These are phyloP conservation scores for Plebejus argus DNA, from an alignment of 2,888 invertebrate species.

Conservation along the genomic window DNA sequence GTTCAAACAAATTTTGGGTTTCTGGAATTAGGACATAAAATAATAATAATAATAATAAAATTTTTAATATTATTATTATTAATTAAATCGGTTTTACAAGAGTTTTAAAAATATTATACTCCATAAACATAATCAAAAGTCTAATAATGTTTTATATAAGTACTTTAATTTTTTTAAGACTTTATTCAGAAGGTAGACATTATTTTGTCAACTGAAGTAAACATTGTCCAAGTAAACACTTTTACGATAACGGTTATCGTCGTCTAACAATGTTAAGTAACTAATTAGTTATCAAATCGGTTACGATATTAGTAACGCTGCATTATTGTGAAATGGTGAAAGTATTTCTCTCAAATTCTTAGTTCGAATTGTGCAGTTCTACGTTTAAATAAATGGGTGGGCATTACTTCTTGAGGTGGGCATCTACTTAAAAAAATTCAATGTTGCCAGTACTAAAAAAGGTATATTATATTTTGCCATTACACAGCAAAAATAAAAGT, in stretches of 20 bases:
- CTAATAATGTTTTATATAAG: too few species aligned
- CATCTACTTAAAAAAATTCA: background rate
- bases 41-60: too few species aligned
- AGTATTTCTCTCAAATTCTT: conserved; percentile 18
- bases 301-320: conserved; percentile 34
- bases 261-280: conserved; percentile 30
- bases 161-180: background rate
- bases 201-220: background rate
- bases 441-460: background rate
- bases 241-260: background rate
- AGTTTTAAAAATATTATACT: too few species aligned
- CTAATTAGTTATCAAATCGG: conserved; percentile 32
- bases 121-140: too few species aligned
- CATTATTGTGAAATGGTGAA: conserved; percentile 32
- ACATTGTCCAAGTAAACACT: background rate
- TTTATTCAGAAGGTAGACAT: background rate
- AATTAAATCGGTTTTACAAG: too few species aligned
- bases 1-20: too few species aligned
- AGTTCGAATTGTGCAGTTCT: background rate
- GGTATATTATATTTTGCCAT: too few species aligned
- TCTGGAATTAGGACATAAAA: too few species aligned
- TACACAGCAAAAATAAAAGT: too few species aligned
- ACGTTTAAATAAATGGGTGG: background rate
- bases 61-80: too few species aligned
- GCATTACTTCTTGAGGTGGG: too few species aligned